A percentile compares a stretch with the other conserved stretches of the same genome.
phyloP scores from a whole-genome alignment of 1,140 invertebrate species.

The Drosophila sechellia region DNA sequence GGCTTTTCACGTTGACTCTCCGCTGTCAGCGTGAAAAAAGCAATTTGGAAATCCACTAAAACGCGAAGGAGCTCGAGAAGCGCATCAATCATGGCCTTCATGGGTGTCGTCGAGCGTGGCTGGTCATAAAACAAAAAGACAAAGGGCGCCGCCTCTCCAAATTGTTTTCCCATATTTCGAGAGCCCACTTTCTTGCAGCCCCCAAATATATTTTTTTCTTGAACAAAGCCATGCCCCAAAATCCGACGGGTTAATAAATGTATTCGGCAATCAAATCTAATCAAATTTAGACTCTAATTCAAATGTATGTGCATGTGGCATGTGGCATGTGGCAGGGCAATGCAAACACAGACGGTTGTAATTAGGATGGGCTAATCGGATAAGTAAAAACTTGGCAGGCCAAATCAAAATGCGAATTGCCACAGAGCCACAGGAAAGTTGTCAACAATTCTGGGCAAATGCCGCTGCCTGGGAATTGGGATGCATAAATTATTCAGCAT shows the following conservation, averaged over 20 bases:
- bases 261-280: constrained; percentile 20
- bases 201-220: neutral
- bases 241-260: constrained; percentile 17
- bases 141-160: constrained; percentile 42
- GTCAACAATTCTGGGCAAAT: constrained; percentile 39
- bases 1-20: constrained; percentile 47
- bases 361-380: constrained; percentile 40
- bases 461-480: constrained; percentile 17
- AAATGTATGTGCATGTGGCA: constrained; percentile 6
- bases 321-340: constrained; percentile 11
- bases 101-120: constrained; percentile 41
- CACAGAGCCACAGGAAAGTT: constrained; percentile 34
- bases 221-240: neutral
- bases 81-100: constrained; percentile 72
- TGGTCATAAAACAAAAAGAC: constrained; percentile 70
- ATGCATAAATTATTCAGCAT: constrained; percentile 60
- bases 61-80: constrained; percentile 40
- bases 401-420: constrained; percentile 60
- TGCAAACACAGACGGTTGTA: constrained; percentile 30
- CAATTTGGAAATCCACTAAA: constrained; percentile 80
- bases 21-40: constrained; percentile 77
- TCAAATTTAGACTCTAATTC: constrained; percentile 12
- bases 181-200: constrained; percentile 17
- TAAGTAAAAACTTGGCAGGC: constrained; percentile 33
- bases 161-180: constrained; percentile 74